Evolutionary conservation across 2,888 invertebrate species (phyloP), one percentile per base, ranked within the genome.

Genomic region (Clunio marinus): DNA sequence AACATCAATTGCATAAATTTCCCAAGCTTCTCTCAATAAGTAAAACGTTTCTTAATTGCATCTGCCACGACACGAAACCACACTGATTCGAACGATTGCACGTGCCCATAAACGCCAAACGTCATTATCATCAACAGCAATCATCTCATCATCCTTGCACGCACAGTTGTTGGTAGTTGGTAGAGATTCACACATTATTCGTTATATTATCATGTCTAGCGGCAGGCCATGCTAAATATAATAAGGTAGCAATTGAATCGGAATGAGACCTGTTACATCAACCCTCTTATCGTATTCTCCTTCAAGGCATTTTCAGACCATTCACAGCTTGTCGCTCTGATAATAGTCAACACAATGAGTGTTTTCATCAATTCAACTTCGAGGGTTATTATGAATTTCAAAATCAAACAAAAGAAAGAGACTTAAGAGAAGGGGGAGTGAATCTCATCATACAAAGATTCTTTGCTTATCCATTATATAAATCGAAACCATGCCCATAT

Each of bases 81-180:
- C 58, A 58, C 55, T 35, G 59, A 62, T 51, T 51, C 8, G 22
- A 51, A 51, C 51, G 51, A 7, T 13, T 15, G 22, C 60, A 63
- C 63, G 63, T 63, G 63, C 3, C 41, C 15, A 45, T 25, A n/a
- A 63, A 63, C 63, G 37, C 46, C 63, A 63, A 27, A 45, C 46
- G 63, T 63, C 63, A 63, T 46, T 63, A 63, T 63, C 63, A 63
- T 45, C 22, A 25, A 15, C 63, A 20, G 63, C 46, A 63, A 63
- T 63, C 63, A 17, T 20, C 51, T 10, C 51, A 51, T 41, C 41
- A 41, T 7, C 41, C 32, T 7, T 4, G 10, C 10, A n/a, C n/a
- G n/a, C n/a, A 32, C 32, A 32, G 10, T 32, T 10, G 10, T 7
- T 32, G 32, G 5, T 7, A 32, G 4, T 4, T 32, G 32, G 4